phyloP scores from a whole-genome alignment of 2,888 invertebrate species.

The Troides aeacus region DNA sequence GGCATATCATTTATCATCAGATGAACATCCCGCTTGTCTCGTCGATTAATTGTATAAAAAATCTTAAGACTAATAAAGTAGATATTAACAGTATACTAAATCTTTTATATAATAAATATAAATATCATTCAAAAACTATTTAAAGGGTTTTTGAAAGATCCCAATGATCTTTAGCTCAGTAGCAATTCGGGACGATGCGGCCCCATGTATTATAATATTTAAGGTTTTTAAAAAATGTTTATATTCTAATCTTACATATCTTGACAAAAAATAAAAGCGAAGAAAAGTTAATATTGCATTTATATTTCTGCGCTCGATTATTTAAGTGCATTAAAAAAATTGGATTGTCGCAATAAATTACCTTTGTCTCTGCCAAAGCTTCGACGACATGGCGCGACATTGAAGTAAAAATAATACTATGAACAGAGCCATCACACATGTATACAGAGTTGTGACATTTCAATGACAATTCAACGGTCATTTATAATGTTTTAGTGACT shows the following conservation, averaged over 20 bases:
- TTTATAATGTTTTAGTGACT: background rate
- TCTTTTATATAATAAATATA: too few relatives aligned
- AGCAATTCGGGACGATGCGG: too few relatives aligned
- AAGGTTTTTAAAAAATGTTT: background rate
- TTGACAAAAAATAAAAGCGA: background rate
- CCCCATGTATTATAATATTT: too few relatives aligned
- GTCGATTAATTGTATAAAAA: too few relatives aligned
- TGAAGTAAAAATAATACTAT: conserved; percentile 16
- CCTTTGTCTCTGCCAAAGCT: conserved; percentile 25
- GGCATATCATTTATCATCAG: too few relatives aligned
- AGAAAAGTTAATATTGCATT: background rate
- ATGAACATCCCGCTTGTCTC: too few relatives aligned
- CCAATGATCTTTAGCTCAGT: too few relatives aligned
- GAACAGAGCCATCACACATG: conserved; percentile 26
- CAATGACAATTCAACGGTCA: background rate
- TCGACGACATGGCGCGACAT: conserved; percentile 20
- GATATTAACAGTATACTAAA: too few relatives aligned
- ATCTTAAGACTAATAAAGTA: too few relatives aligned
- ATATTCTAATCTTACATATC: background rate
- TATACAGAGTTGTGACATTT: conserved; percentile 11
- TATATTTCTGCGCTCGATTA: background rate
- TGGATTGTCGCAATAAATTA: conserved; percentile 13
- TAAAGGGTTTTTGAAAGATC: too few relatives aligned
- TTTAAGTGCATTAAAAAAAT: background rate
- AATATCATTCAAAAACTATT: too few relatives aligned